These are phyloP conservation scores for Ciconia stormi DNA, from an alignment of 2,113 vertebrate genomes.

Conservation along the genomic window DNA sequence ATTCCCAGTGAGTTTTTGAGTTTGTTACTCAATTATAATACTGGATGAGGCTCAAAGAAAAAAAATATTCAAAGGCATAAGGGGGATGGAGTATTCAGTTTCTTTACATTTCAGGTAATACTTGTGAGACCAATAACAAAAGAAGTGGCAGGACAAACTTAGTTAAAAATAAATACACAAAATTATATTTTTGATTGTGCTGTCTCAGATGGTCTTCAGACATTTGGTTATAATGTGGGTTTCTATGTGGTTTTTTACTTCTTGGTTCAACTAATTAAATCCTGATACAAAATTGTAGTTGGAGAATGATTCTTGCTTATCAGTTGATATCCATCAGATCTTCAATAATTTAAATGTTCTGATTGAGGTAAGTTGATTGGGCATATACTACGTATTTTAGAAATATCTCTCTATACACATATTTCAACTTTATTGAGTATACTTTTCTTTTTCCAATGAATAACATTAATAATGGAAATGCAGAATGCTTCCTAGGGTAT, in stretches of 20 bases:
- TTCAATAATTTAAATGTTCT: background rate
- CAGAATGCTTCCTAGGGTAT: background rate
- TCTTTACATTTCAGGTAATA: background rate
- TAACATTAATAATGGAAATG: slow-evolving; percentile 16
- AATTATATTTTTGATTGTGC: background rate
- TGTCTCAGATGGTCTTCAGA: background rate
- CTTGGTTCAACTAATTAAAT: background rate
- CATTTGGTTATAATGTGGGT: background rate
- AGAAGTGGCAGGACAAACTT: background rate
- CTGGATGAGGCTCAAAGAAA: background rate
- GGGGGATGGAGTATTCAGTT: background rate
- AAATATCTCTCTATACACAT: background rate
- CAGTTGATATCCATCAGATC: background rate
- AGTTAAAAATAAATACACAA: background rate
- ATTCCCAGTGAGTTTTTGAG: background rate
- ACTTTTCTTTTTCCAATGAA: background rate
- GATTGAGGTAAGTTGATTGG: background rate
- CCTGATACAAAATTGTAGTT: background rate
- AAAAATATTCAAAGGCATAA: background rate
- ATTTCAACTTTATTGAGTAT: background rate
- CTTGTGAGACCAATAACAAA: background rate
- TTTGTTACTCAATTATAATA: background rate
- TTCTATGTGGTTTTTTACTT: background rate
- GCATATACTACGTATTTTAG: background rate
- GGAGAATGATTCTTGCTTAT: background rate